phyloP scores from a whole-genome alignment of 2,888 invertebrate genomes.

The Crematogaster levior region DNA sequence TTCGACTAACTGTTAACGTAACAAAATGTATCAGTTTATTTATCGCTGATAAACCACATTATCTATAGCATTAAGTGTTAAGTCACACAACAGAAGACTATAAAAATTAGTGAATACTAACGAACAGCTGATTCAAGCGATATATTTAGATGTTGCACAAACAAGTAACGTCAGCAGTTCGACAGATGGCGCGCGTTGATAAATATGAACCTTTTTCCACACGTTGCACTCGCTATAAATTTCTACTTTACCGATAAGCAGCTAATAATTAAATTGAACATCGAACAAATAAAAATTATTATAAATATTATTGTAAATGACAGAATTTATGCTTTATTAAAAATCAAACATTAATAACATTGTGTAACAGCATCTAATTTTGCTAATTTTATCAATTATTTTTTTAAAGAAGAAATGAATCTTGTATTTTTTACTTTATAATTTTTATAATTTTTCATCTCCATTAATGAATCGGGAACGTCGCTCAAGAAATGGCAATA shows the following conservation, averaged over 20 bases:
- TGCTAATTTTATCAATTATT: neutral
- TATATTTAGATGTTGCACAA: neutral
- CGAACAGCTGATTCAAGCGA: neutral
- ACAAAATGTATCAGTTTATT: neutral
- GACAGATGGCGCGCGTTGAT: conserved; percentile 16
- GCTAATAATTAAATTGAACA: neutral
- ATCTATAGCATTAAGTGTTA: neutral
- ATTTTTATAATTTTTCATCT: neutral
- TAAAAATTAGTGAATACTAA: neutral
- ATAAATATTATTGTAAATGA: neutral
- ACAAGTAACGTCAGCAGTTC: neutral
- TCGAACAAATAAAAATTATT: neutral
- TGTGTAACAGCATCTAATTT: neutral
- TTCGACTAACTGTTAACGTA: neutral
- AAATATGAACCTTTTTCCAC: neutral
- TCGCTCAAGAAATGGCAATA: neutral
- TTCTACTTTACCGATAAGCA: conserved; percentile 21
- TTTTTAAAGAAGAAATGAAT: neutral
- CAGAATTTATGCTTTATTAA: neutral
- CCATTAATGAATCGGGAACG: neutral
- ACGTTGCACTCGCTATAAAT: neutral
- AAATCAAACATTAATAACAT: neutral
- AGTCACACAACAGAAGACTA: neutral
- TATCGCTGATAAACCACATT: neutral
- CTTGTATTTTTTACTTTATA: neutral